Percentiles rank a stretch among this genome's conserved stretches.
phyloP scores from a whole-genome alignment of 2,797 vertebrate species.

The Mallotus villosus region DNA sequence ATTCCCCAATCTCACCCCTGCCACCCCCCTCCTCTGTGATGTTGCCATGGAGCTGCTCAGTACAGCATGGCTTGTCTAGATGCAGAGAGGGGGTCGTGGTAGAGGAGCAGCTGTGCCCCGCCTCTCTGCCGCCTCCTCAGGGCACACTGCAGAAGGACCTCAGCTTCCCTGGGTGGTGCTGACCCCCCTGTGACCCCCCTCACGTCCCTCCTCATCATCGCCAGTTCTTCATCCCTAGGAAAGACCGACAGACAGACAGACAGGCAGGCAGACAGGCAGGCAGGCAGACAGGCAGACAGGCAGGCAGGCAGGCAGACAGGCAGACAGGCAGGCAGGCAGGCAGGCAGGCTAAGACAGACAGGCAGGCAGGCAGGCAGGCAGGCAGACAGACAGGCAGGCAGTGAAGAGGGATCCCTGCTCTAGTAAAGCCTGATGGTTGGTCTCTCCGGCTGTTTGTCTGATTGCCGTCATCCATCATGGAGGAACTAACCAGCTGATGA shows the following conservation, averaged over 20 bases:
- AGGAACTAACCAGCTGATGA: conserved; percentile 50
- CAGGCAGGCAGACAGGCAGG: not conserved
- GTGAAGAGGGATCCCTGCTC: not conserved
- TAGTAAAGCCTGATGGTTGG: too few relatives aligned
- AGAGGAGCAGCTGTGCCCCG: too few relatives aligned
- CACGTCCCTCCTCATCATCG: not conserved
- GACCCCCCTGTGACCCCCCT: too few relatives aligned
- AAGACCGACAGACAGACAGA: not conserved
- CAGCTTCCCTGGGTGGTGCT: too few relatives aligned
- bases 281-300: not conserved
- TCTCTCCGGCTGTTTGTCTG: conserved; percentile 38
- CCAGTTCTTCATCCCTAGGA: not conserved
- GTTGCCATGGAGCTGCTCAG: not conserved
- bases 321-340: not conserved
- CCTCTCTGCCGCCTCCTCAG: too few relatives aligned
- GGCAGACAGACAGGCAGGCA: not conserved
- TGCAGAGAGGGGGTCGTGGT: too few relatives aligned
- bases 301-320: not conserved
- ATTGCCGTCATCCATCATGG: conserved; percentile 59
- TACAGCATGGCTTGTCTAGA: not conserved
- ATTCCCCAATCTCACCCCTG: not conserved
- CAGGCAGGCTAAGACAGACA: not conserved
- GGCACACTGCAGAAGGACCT: too few relatives aligned
- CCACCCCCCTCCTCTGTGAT: not conserved
- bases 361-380: not conserved